Evolutionary conservation across 2,113 vertebrate genomes (phyloP).

Genomic region (Smithornis capensis): DNA sequence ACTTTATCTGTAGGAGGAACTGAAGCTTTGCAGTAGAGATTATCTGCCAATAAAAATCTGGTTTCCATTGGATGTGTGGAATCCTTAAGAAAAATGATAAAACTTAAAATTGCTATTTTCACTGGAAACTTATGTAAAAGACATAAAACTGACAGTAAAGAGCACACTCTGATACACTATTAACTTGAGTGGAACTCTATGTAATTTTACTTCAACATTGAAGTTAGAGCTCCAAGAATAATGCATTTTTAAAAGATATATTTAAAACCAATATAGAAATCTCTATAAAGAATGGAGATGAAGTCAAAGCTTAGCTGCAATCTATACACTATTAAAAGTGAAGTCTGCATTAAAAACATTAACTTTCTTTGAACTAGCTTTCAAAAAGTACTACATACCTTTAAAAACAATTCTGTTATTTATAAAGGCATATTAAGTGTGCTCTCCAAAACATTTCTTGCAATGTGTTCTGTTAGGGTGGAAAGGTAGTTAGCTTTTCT

Average conservation of each 20-base stretch:
- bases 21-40: conserved; percentile 94
- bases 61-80: conserved; percentile 91
- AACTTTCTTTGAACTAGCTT: conserved; percentile 10
- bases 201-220: not conserved
- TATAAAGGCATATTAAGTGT: conserved; percentile 61
- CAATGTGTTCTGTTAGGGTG: conserved; percentile 57
- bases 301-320: conserved; percentile 19
- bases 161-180: not conserved
- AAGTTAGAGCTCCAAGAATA: not conserved
- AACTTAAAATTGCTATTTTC: conserved; percentile 24
- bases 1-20: conserved; percentile 97
- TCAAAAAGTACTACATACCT: conserved; percentile 56
- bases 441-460: conserved; percentile 63
- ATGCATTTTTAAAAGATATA: not conserved
- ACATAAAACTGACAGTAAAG: conserved; percentile 2
- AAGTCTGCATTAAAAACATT: not conserved
- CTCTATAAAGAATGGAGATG: not conserved
- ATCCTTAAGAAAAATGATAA: conserved; percentile 77
- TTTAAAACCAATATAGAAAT: not conserved
- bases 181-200: not conserved
- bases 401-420: conserved; percentile 60
- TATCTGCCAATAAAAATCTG: conserved; percentile 94
- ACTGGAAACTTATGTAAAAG: not conserved
- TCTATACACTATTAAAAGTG: not conserved
- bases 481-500: conserved; percentile 57